Percentiles rank a stretch among this genome's conserved stretches.
phyloP scores from a whole-genome alignment of 2,113 vertebrate genomes.

The Chaenocephalus aceratus region DNA sequence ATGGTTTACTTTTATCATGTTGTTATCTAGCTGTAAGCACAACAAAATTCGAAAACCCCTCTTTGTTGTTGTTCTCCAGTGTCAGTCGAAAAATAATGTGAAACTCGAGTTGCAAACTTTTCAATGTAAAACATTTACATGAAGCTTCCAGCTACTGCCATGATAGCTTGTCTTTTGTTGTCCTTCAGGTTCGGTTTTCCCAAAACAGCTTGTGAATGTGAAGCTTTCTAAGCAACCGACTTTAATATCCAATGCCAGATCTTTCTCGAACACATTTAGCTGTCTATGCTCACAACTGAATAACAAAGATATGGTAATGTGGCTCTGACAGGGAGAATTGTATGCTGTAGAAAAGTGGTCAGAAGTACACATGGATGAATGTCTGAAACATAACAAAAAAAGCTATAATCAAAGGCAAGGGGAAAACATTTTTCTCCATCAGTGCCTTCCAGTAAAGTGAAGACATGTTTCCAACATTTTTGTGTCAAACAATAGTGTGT shows the following conservation, averaged over 20 bases:
- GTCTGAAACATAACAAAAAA: slow-evolving; percentile 17
- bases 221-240: slow-evolving; percentile 13
- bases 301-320: slow-evolving; percentile 47
- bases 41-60: slow-evolving; percentile 1
- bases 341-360: slow-evolving; percentile 3
- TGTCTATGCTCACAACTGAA: slow-evolving; percentile 28
- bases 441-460: background rate
- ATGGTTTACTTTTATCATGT: background rate
- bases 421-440: background rate
- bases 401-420: slow-evolving; percentile 1
- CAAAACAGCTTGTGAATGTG: slow-evolving; percentile 6
- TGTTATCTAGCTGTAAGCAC: background rate
- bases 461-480: background rate
- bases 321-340: background rate
- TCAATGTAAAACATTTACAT: slow-evolving; percentile 8
- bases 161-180: slow-evolving; percentile 18
- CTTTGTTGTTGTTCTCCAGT: background rate
- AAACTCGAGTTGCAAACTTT: slow-evolving; percentile 4
- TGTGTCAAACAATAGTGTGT: background rate
- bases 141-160: slow-evolving; percentile 17
- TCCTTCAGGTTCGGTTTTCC: slow-evolving; percentile 32
- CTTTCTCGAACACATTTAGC: slow-evolving; percentile 31
- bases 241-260: slow-evolving; percentile 27
- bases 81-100: background rate
- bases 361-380: slow-evolving; percentile 22